Evolutionary conservation across 2,888 invertebrate genomes (phyloP), one percentile per base, ranked within the genome.

Genomic region (Drosophila sordidula): DNA sequence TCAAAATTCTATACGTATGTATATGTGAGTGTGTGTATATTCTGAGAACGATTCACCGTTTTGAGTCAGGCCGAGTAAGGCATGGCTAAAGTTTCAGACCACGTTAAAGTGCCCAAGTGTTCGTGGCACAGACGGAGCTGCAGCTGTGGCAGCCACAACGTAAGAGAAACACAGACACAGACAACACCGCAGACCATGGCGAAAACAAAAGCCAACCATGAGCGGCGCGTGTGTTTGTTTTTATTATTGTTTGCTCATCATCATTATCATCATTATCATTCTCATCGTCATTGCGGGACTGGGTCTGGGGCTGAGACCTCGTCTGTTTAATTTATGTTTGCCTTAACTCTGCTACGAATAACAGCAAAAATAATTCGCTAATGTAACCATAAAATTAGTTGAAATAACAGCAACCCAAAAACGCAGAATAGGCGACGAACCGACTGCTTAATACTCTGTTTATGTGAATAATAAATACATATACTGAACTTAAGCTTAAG

Each of bases 351-450:
- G 38, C 75, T 50, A 50, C 51, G 66, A 75, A 69, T 49, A 69
- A 58, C 50, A 74, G 63, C 61, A 66, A 80, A 75, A 74, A 81
- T 76, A 79, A 78, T 78, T 78, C 69, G 56, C 81, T 84, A 81
- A 78, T 81, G 70, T 78, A 62, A 69, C 62, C 79, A 81, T 70
- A 70, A 84, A 74, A 71, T 71, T 49, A 54, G 55, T 50, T 36
- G 46, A 70, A 72, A 70, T 52, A 70, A 52, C 29, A 58, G 39
- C 46, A 63, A 34, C 16, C 14, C n/a, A 25, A 16, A 8, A 62
- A 26, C 12, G 18, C 8, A 9, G n/a, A 8, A n/a, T 9, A 9
- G 1, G 0, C 6, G 11, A 16, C 18, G 6, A 1, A 14, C 14
- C 34, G 56, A 44, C 50, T 45, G 3, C 1, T 1, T 14, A 26